Base-by-base conservation (phyloP, 2,888 invertebrate genomes). In the Pheosia gnoma region DNA sequence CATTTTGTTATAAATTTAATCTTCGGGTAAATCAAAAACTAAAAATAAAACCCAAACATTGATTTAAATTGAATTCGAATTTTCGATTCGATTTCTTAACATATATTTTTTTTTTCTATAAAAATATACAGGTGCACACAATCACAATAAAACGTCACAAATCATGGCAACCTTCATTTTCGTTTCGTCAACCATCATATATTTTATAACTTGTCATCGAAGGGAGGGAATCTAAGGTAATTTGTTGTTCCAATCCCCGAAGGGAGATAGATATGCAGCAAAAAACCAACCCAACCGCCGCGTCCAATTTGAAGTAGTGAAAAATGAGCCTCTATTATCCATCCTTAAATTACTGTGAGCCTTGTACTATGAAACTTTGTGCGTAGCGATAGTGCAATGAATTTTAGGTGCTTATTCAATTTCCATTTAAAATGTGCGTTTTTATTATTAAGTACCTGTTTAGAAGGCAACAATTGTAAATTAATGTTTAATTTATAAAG, bases 251-350 rank as follows among this genome's bases (percentile, higher is more conserved):
- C 75, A 75, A 79, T 81, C 83, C 78, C 37, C 37, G 3, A 51
- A 13, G 64, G 68, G 60, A 51, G 60, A 71, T 37, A 69, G 70
- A 73, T 72, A 85, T 85, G 83, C 86, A 85, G 79, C 84, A 88
- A 89, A 90, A 87, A 88, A 84, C 74, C 71, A 67, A 77, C 72
- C 79, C 82, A 81, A 77, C 82, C 85, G 82, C 85, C 90, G 84
- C 85, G 82, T 86, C 89, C 86, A 89, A 91, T 90, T 86, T 83
- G 85, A 82, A 83, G 84, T 84, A 85, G 89, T 90, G 89, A 89
- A 90, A 90, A 90, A 90, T 90, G 89, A 85, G 88, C 87, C 86
- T 81, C 81, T 86, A 89, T 90, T 90, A 89, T 88, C 72, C 74
- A 89, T 88, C 72, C 74, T 75, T 74, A 75, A 75, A 75, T 75